Conservation (phyloP, 2,113 vertebrate species). For the Mohoua ochrocephala region DNA sequence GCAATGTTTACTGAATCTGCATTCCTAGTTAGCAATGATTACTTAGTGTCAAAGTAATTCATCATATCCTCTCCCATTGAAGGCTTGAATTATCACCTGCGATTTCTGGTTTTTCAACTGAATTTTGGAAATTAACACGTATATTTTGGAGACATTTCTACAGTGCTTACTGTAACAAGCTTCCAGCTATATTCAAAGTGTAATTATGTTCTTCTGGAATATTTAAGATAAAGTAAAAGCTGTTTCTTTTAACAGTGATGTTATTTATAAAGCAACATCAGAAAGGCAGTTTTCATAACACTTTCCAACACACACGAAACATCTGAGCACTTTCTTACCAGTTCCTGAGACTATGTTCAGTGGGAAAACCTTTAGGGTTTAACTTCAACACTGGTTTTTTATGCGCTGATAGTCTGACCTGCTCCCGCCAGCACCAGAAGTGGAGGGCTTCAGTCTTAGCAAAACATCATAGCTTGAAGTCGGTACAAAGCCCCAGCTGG, state of each 20-base stretch:
- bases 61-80: not conserved
- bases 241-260: not conserved
- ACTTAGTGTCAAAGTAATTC: not conserved
- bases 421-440: not conserved
- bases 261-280: not conserved
- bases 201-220: not conserved
- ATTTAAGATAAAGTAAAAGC: not conserved
- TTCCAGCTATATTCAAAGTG: not conserved
- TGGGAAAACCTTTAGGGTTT: not conserved
- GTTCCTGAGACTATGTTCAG: not conserved
- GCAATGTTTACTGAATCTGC: not conserved
- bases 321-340: not conserved
- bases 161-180: not conserved
- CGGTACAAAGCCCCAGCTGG: not conserved
- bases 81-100: not conserved
- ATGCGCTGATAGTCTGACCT: not conserved
- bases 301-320: rapidly evolving
- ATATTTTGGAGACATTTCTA: not conserved
- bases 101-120: not conserved
- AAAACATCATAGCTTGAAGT: not conserved
- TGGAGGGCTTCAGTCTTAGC: not conserved
- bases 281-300: not conserved
- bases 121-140: not conserved
- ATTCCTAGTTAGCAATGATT: not conserved
- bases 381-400: not conserved